Conservation (phyloP, 92 coral and sea anemone genomes). For the Micromussa lordhowensis region DNA sequence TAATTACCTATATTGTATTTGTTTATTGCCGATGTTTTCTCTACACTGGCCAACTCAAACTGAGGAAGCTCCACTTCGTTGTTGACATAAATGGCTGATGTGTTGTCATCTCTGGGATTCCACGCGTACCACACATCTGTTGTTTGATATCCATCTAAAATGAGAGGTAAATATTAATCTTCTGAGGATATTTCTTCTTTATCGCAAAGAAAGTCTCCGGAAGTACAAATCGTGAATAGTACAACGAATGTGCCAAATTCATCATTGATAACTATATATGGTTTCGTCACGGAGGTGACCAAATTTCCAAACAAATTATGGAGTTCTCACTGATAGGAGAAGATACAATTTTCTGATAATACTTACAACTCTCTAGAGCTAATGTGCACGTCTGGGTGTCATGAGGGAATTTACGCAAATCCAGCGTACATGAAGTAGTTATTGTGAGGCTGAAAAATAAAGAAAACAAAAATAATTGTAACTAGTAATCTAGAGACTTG, state of each 20-base stretch:
- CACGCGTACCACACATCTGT: conserved; percentile 89
- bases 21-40: conserved; percentile 75
- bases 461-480: neutral
- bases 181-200: too few species aligned
- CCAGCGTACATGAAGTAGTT: conserved; percentile 89
- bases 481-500: neutral
- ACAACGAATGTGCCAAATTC: too few species aligned
- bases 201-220: neutral
- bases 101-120: conserved; percentile 90
- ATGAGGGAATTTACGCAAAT: conserved; percentile 92
- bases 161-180: neutral
- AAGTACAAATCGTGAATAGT: neutral
- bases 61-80: conserved; percentile 87
- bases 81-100: conserved; percentile 91
- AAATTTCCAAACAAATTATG: neutral
- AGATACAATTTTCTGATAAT: neutral
- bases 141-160: conserved; percentile 92
- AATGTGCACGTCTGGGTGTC: conserved; percentile 84
- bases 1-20: conserved; percentile 85
- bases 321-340: neutral
- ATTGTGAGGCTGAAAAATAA: conserved; percentile 79
- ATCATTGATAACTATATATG: too few species aligned
- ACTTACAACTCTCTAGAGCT: conserved; percentile 94
- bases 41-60: conserved; percentile 77
- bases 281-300: neutral